Evolutionary conservation across 2,888 invertebrate genomes (phyloP).

Genomic region (Dromius quadrimaculatus): DNA sequence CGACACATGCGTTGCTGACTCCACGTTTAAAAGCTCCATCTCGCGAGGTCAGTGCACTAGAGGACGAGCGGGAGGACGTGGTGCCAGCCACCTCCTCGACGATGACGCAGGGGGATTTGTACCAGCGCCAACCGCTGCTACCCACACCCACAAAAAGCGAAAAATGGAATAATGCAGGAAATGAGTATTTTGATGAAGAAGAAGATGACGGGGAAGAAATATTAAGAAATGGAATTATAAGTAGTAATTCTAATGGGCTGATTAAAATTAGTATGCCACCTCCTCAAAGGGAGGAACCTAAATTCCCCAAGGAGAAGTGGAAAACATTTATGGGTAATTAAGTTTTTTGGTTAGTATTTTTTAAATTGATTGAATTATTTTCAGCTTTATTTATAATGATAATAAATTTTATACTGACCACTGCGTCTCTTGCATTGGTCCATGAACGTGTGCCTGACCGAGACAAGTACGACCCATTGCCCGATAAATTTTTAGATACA

Average conservation of each 20-base stretch:
- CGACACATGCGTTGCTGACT: slow-evolving; percentile 59
- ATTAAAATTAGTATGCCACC: slow-evolving; percentile 74
- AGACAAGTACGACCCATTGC: slow-evolving; percentile 79
- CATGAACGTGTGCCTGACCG: slow-evolving; percentile 90
- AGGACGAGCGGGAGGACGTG: slow-evolving; percentile 65
- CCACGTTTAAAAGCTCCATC: slow-evolving; percentile 60
- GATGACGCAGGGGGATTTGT: slow-evolving; percentile 69
- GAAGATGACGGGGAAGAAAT: slow-evolving; percentile 67
- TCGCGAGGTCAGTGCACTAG: slow-evolving; percentile 58
- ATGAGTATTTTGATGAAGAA: slow-evolving; percentile 67
- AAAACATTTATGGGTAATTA: slow-evolving; percentile 77
- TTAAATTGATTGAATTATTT: slow-evolving; percentile 59
- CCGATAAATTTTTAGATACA: slow-evolving; percentile 85
- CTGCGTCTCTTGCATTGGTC: slow-evolving; percentile 83
- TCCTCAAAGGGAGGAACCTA: slow-evolving; percentile 78
- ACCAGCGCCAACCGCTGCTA: slow-evolving; percentile 73
- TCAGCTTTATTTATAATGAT: slow-evolving; percentile 74
- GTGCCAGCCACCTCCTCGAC: slow-evolving; percentile 62
- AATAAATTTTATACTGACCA: slow-evolving; percentile 74
- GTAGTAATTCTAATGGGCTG: slow-evolving; percentile 65
- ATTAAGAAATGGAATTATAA: slow-evolving; percentile 60
- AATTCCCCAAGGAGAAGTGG: slow-evolving; percentile 87
- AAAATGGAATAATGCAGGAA: slow-evolving; percentile 66
- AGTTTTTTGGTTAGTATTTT: slow-evolving; percentile 6
- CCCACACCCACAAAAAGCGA: slow-evolving; percentile 68